Evolutionary conservation across 2,113 vertebrate species (phyloP).

Genomic region (Oryzias woworae): DNA sequence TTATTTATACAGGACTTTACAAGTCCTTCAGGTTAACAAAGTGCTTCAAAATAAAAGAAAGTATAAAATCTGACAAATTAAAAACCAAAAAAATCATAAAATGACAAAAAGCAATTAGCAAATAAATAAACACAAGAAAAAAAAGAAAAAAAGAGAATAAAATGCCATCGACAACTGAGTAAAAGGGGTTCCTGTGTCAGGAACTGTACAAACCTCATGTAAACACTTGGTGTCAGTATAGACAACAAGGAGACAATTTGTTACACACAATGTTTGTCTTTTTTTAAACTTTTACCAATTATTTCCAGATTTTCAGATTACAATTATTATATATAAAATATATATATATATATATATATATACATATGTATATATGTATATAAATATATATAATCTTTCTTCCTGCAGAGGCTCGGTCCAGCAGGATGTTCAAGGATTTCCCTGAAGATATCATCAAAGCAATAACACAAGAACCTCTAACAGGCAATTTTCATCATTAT

Average conservation of each 20-base stretch:
- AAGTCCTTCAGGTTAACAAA: too few relatives aligned
- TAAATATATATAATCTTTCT: not conserved
- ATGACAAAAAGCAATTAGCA: too few relatives aligned
- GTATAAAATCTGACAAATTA: too few relatives aligned
- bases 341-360: too few relatives aligned
- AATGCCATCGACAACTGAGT: too few relatives aligned
- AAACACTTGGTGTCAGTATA: constrained; percentile 51
- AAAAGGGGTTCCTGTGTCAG: not conserved
- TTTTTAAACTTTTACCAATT: not conserved
- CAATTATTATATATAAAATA: too few relatives aligned
- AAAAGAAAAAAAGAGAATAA: too few relatives aligned
- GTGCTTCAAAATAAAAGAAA: too few relatives aligned
- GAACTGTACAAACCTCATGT: constrained; percentile 1
- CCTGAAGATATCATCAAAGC: constrained; percentile 64
- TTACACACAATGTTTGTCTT: not conserved
- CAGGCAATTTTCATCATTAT: constrained; percentile 81
- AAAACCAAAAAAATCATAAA: too few relatives aligned
- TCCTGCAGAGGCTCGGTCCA: constrained; percentile 65
- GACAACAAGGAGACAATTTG: constrained; percentile 1
- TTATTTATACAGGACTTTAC: too few relatives aligned
- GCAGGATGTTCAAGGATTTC: constrained; percentile 74
- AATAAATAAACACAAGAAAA: too few relatives aligned
- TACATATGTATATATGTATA: too few relatives aligned
- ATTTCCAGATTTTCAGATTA: not conserved
- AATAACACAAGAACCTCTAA: constrained; percentile 74